These are phyloP conservation scores for Xanthia togata DNA, from an alignment of 2,888 invertebrate species.

Conservation along the genomic window DNA sequence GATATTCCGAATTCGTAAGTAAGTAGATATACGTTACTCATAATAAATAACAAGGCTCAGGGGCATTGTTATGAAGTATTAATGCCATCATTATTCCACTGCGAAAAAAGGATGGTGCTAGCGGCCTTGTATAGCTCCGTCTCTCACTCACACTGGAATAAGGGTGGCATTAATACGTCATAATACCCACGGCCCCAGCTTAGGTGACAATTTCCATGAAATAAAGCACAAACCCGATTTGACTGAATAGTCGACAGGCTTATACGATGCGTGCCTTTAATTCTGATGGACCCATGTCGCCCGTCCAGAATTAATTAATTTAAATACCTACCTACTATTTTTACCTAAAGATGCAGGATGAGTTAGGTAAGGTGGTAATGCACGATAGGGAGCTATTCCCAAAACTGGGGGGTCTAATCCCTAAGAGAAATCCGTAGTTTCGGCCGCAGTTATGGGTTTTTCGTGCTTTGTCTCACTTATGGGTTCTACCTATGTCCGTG, in stretches of 20 bases:
- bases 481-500: too few species aligned
- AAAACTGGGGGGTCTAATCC: neutral
- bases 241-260: neutral
- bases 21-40: slow-evolving; percentile 1
- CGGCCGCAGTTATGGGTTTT: too few species aligned
- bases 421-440: too few species aligned
- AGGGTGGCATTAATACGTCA: too few species aligned
- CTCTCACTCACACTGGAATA: too few species aligned
- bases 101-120: too few species aligned
- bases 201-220: slow-evolving; percentile 2
- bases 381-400: neutral
- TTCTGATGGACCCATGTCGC: slow-evolving; percentile 9
- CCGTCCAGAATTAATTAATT: slow-evolving; percentile 18
- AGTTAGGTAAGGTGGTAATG: neutral
- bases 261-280: slow-evolving; percentile 6
- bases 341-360: neutral
- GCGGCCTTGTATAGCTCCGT: too few species aligned
- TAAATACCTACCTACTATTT: neutral
- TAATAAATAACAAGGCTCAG: neutral
- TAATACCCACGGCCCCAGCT: too few species aligned
- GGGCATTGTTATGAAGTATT: too few species aligned
- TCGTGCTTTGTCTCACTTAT: too few species aligned
- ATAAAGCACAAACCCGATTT: slow-evolving; percentile 12
- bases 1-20: slow-evolving; percentile 33
- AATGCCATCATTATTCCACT: too few species aligned